phyloP scores from a whole-genome alignment of 2,113 vertebrate genomes.

The Porphyrio hochstetteri region DNA sequence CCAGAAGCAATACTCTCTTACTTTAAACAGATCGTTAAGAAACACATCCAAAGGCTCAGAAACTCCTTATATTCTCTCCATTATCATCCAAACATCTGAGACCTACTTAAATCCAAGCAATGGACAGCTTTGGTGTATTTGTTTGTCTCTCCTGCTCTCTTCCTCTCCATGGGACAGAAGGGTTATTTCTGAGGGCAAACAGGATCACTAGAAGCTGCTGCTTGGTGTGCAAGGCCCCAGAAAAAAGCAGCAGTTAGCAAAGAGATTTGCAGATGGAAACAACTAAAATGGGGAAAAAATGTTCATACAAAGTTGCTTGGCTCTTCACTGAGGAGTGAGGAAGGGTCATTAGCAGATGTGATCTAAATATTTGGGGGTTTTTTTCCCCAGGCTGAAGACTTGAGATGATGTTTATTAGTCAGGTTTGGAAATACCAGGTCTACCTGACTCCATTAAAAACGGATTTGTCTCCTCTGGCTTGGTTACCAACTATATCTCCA shows the following conservation, averaged over 20 bases:
- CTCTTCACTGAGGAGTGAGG: neutral
- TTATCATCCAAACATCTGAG: neutral
- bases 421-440: neutral
- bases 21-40: neutral
- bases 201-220: neutral
- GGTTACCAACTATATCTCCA: neutral
- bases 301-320: neutral
- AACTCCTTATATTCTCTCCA: neutral
- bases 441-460: neutral
- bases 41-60: neutral
- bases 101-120: neutral
- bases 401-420: neutral
- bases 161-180: neutral
- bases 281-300: fast-evolving
- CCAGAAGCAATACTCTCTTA: neutral
- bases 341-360: neutral
- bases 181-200: neutral
- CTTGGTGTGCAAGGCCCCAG: neutral
- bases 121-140: neutral
- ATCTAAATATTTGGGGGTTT: neutral
- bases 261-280: neutral
- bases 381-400: neutral
- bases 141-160: neutral
- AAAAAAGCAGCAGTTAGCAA: neutral
- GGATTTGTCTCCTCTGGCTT: neutral